Conservation (phyloP, 2,888 invertebrate species). For the Parasteatoda lunata region DNA sequence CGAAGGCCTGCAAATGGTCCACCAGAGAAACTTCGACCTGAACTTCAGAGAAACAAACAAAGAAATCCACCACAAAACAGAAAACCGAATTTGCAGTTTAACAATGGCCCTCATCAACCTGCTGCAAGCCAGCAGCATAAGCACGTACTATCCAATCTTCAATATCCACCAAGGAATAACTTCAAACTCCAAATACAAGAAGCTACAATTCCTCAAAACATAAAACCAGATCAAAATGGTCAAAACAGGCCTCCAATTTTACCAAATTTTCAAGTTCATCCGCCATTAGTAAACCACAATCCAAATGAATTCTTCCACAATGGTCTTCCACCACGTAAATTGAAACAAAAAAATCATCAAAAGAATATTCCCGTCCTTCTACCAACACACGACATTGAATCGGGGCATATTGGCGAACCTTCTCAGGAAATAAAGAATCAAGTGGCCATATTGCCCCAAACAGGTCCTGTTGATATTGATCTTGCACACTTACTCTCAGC, state of each 20-base stretch:
- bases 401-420: constrained; percentile 11
- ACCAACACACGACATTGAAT: constrained; percentile 26
- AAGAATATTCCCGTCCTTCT: constrained; percentile 29
- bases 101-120: constrained; percentile 30
- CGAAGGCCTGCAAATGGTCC: constrained; percentile 44
- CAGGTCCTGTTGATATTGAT: constrained; percentile 32
- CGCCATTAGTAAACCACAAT: constrained; percentile 37
- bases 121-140: constrained; percentile 37
- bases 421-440: constrained; percentile 36
- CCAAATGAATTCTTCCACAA: constrained; percentile 43
- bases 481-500: constrained; percentile 31
- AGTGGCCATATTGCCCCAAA: constrained; percentile 29
- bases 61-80: constrained; percentile 40
- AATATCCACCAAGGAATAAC: constrained; percentile 44
- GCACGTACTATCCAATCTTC: constrained; percentile 35
- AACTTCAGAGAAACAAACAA: constrained; percentile 17
- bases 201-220: constrained; percentile 43
- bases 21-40: constrained; percentile 12
- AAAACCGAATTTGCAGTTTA: constrained; percentile 22
- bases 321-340: constrained; percentile 36
- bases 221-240: constrained; percentile 49
- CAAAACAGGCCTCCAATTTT: constrained; percentile 53
- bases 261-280: constrained; percentile 54
- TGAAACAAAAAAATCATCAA: constrained; percentile 41
- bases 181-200: constrained; percentile 47